Evolutionary conservation across 2,113 vertebrate species (phyloP).

Genomic region (Chascanopsetta lugubris): DNA sequence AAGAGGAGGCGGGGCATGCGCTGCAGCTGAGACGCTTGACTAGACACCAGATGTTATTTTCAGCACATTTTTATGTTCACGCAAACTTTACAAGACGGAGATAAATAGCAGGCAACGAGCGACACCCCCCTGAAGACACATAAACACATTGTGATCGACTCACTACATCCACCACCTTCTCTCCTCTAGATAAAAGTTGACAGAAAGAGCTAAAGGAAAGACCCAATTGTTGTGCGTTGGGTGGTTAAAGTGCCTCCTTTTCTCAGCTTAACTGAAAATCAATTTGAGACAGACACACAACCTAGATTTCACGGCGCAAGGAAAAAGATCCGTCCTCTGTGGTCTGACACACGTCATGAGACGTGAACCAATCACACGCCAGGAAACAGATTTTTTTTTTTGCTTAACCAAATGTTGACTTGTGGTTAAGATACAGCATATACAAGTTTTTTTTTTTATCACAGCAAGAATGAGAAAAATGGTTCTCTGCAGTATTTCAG

Average conservation of each 20-base stretch:
- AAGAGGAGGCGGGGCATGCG: conserved; percentile 50
- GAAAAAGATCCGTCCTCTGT: conserved; percentile 26
- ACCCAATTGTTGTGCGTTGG: background rate
- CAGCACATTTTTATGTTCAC: conserved; percentile 55
- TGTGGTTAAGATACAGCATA: conserved; percentile 35
- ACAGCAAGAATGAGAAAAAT: conserved; percentile 24
- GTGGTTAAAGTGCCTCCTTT: background rate
- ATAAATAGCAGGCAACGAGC: conserved; percentile 34
- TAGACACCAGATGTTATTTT: conserved; percentile 76
- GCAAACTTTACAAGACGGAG: conserved; percentile 46
- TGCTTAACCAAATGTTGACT: conserved; percentile 40
- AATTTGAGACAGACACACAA: conserved; percentile 36
- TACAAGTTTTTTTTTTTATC: conserved; percentile 26
- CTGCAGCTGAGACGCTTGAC: conserved; percentile 69
- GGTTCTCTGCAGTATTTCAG: conserved; percentile 33
- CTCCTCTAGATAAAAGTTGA: background rate
- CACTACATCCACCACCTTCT: conserved; percentile 19
- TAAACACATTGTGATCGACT: conserved; percentile 10
- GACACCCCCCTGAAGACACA: conserved; percentile 22
- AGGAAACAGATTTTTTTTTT: conserved; percentile 50
- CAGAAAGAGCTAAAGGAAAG: background rate
- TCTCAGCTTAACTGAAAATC: conserved; percentile 6
- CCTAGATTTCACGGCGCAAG: conserved; percentile 19
- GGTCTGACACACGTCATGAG: conserved; percentile 73
- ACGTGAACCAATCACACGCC: conserved; percentile 63